Evolutionary conservation across 2,113 vertebrate species (phyloP).

Genomic region (Hassar affinis): DNA sequence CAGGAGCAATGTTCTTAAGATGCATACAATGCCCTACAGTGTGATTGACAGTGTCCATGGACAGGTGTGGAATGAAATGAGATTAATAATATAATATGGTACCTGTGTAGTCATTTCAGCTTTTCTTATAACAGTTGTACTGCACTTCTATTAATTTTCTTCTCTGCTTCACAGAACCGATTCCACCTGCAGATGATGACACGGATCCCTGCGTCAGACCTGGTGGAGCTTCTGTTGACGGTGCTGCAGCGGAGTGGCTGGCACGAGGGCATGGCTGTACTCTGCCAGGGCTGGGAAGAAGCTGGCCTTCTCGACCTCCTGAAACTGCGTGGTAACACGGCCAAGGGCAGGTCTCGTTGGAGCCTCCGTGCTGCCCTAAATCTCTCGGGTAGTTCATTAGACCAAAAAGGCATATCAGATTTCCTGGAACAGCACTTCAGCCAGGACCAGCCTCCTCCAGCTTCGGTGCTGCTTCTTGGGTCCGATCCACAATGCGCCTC

Average conservation of each 20-base stretch:
- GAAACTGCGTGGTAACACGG: conserved; percentile 63
- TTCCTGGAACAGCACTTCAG: conserved; percentile 68
- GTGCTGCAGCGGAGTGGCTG: conserved; percentile 74
- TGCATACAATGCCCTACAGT: not conserved
- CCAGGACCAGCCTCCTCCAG: conserved; percentile 59
- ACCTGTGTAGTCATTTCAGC: not conserved
- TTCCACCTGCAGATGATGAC: conserved; percentile 86
- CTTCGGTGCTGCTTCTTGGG: conserved; percentile 79
- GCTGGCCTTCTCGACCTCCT: conserved; percentile 60
- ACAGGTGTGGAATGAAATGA: not conserved
- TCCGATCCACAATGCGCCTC: conserved; percentile 72
- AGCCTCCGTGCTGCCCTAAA: conserved; percentile 73
- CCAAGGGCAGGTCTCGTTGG: conserved; percentile 60
- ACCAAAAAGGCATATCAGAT: conserved; percentile 58
- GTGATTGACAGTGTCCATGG: not conserved
- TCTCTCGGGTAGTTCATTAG: conserved; percentile 66
- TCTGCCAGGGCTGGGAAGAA: conserved; percentile 81
- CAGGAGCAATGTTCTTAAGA: not conserved
- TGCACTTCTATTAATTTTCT: not conserved
- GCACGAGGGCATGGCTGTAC: conserved; percentile 75
- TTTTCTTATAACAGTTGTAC: not conserved
- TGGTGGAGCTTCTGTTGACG: conserved; percentile 75
- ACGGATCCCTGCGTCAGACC: conserved; percentile 71
- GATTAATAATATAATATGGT: not conserved
- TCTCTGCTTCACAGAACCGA: conserved; percentile 71